These are phyloP conservation scores for Coelogynopora nodosa DNA, from an alignment of 2,888 invertebrate genomes.

Conservation along the genomic window DNA sequence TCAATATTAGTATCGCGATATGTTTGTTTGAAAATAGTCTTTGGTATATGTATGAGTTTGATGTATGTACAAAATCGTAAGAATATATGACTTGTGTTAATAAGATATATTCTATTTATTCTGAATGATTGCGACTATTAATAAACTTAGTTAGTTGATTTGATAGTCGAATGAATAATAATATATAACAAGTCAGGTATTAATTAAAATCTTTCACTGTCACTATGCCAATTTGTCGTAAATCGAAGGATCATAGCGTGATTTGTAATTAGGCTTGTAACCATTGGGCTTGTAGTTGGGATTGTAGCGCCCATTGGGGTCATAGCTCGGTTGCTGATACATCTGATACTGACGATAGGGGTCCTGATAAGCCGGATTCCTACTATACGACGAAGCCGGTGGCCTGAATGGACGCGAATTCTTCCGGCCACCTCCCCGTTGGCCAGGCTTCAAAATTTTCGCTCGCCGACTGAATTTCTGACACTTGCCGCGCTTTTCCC, in stretches of 20 bases:
- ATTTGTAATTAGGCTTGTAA: not conserved
- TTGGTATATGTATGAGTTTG: too few species aligned
- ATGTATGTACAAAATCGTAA: too few species aligned
- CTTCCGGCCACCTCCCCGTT: not conserved
- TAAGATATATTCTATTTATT: too few species aligned
- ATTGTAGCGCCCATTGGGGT: not conserved
- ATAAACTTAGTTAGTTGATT: too few species aligned
- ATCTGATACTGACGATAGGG: not conserved
- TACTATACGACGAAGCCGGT: not conserved
- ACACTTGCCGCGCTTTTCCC: conserved; percentile 26
- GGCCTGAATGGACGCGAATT: not conserved
- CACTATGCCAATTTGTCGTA: too few species aligned
- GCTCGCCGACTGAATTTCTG: conserved; percentile 3
- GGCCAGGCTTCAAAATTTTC: not conserved
- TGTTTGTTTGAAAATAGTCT: too few species aligned
- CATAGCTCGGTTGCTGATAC: not conserved
- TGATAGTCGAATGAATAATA: too few species aligned
- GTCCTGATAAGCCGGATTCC: not conserved
- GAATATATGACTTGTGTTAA: too few species aligned
- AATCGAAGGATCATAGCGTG: not conserved
- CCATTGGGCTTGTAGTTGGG: not conserved
- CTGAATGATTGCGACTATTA: too few species aligned
- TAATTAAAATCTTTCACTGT: too few species aligned
- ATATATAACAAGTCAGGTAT: too few species aligned
- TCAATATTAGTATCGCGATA: too few species aligned